Evolutionary conservation across 2,797 vertebrate genomes (phyloP), one percentile per base, ranked within the genome.

Genomic region (Synanceia verrucosa): DNA sequence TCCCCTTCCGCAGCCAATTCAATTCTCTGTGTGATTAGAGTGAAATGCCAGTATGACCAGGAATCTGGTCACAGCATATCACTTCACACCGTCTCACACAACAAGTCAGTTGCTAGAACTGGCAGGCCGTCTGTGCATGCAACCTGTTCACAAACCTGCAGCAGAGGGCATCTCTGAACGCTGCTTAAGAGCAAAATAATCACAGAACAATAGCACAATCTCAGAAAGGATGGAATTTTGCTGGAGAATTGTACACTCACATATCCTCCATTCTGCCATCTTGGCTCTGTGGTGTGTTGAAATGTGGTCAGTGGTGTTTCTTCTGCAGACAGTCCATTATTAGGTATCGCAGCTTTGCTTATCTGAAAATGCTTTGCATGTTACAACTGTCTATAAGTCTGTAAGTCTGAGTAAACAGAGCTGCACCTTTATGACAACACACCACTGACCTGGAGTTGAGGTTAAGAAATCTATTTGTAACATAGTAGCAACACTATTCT

Each of bases 1-100:
- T 7, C 53, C 59, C 23, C 31, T 2, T 14, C 19, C 31, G 29
- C n/a, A 3, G 33, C 51, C 34, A 16, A 23, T 29, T 18, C 23
- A 33, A 50, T 36, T 26, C 44, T 36, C 24, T 6, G 9, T 55
- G 65, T 34, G 57, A 75, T 59, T 70, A 29, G 48, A 78, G 31
- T 65, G 52, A 82, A 83, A 80, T 83, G 76, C 66, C 64, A 77
- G 75, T 70, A 66, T 56, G 69, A 75, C 71, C 68, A 65, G 78
- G 52, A 52, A 76, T 68, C 75, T 79, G 83, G 79, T 83, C 82
- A 65, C 64, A 79, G 69, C 72, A 69, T 71, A 79, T 86, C 73
- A 80, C 70, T 86, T 90, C 82, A 78, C 88, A 87, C 87, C 47
- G 81, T 89, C 84, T 89, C 80, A 87, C 77, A 86, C 82, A 82